Percentiles rank a stretch among this genome's conserved stretches.
phyloP scores from a whole-genome alignment of 2,797 vertebrate genomes.

The Petrocephalus sullivani region DNA sequence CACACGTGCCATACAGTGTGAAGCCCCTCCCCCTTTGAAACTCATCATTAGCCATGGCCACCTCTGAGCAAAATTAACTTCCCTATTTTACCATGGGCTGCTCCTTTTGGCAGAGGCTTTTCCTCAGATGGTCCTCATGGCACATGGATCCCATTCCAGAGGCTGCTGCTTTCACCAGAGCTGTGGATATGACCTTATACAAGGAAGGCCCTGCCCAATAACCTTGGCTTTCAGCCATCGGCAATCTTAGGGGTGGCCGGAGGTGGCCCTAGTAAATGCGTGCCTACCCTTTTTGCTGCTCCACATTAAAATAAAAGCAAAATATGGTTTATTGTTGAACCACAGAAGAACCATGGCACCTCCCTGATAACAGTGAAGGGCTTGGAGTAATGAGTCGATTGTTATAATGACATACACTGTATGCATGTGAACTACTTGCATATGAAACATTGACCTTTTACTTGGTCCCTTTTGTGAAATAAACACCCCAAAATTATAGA shows the following conservation, averaged over 20 bases:
- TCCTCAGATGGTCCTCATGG: neutral
- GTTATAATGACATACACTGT: neutral
- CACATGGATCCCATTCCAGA: neutral
- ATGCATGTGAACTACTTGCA: neutral
- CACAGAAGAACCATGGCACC: neutral
- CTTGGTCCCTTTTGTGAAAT: neutral
- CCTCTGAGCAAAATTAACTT: too few species aligned
- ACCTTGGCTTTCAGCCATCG: neutral
- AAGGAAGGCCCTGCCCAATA: neutral
- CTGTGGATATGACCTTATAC: neutral
- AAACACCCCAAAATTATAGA: neutral
- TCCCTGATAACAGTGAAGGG: neutral
- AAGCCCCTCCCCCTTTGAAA: too few species aligned
- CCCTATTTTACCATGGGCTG: too few species aligned
- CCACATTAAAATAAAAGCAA: neutral
- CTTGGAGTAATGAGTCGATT: neutral
- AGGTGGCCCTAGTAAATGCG: neutral
- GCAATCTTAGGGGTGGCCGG: neutral
- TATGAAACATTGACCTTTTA: neutral
- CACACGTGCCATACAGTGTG: too few species aligned
- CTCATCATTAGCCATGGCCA: too few species aligned
- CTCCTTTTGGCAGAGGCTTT: too few species aligned
- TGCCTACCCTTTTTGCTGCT: too few species aligned
- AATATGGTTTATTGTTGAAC: neutral
- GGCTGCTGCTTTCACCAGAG: neutral